phyloP scores from a whole-genome alignment of 2,888 invertebrate species.

The Tetropium fuscum region DNA sequence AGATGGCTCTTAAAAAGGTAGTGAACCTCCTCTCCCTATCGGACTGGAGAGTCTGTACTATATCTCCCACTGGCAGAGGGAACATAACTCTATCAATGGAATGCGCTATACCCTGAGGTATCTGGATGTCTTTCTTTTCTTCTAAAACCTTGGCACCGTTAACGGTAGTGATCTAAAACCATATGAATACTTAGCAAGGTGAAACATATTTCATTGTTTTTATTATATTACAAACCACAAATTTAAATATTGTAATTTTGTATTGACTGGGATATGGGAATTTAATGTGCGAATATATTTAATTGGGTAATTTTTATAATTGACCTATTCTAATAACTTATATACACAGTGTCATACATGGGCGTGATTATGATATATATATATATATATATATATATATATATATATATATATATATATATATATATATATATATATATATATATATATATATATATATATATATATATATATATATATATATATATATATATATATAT shows the following conservation, averaged over 20 bases:
- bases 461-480: too few species aligned
- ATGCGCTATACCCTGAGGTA: slow-evolving; percentile 89
- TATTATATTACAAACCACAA: too few species aligned
- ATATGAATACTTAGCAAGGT: slow-evolving; percentile 1
- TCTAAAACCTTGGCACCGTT: slow-evolving; percentile 86
- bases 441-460: too few species aligned
- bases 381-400: too few species aligned
- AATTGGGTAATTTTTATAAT: neutral
- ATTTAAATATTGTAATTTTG: neutral
- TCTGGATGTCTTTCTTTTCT: slow-evolving; percentile 85
- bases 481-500: too few species aligned
- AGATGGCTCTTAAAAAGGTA: slow-evolving; percentile 81
- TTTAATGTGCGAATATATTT: neutral
- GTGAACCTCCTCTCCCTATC: slow-evolving; percentile 86
- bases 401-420: too few species aligned
- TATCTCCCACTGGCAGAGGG: slow-evolving; percentile 88
- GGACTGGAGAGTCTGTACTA: slow-evolving; percentile 86
- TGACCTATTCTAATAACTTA: too few species aligned
- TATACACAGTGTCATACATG: too few species aligned
- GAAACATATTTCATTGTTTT: neutral
- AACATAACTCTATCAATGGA: slow-evolving; percentile 90
- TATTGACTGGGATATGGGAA: neutral
- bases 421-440: too few species aligned
- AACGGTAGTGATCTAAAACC: slow-evolving; percentile 79
- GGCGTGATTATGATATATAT: too few species aligned